Conservation (phyloP, 2,888 invertebrate species). For the Nephrocerus scutellatus region DNA sequence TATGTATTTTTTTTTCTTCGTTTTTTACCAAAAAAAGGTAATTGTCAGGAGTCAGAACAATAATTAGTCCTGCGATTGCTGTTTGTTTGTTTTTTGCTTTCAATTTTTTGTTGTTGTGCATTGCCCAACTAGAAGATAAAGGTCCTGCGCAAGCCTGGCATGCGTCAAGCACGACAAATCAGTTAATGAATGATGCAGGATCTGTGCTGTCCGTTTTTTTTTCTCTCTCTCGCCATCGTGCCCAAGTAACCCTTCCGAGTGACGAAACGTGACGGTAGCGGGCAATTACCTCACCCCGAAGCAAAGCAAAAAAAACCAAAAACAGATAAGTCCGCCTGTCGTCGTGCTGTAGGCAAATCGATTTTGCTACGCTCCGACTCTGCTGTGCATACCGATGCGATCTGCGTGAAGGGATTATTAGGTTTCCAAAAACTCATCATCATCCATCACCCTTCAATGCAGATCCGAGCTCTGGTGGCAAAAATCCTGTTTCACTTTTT, state of each 20-base stretch:
- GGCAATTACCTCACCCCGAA: background rate
- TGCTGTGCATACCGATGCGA: too few species aligned
- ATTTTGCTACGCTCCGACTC: background rate
- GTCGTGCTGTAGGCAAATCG: too few species aligned
- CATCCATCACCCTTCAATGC: too few species aligned
- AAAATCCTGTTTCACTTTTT: too few species aligned
- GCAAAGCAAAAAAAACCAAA: slow-evolving; percentile 1
- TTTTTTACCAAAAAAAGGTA: background rate
- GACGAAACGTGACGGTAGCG: background rate
- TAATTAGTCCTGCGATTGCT: slow-evolving; percentile 4
- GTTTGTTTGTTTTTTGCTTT: slow-evolving; percentile 17
- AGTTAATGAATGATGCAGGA: slow-evolving; percentile 7
- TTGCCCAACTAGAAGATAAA: too few species aligned
- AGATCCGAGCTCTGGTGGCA: too few species aligned
- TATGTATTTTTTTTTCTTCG: slow-evolving; percentile 4
- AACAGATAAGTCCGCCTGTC: slow-evolving; percentile 1
- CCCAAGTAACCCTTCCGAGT: too few species aligned
- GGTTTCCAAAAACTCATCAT: too few species aligned
- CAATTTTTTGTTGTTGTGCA: background rate
- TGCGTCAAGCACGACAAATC: slow-evolving; percentile 11
- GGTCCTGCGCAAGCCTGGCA: background rate
- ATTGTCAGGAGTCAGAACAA: too few species aligned
- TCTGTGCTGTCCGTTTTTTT: background rate
- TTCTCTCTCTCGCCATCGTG: background rate
- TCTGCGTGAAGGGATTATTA: too few species aligned